Base-by-base conservation (phyloP, 2,797 vertebrate genomes). In the Sciurus vulgaris region DNA sequence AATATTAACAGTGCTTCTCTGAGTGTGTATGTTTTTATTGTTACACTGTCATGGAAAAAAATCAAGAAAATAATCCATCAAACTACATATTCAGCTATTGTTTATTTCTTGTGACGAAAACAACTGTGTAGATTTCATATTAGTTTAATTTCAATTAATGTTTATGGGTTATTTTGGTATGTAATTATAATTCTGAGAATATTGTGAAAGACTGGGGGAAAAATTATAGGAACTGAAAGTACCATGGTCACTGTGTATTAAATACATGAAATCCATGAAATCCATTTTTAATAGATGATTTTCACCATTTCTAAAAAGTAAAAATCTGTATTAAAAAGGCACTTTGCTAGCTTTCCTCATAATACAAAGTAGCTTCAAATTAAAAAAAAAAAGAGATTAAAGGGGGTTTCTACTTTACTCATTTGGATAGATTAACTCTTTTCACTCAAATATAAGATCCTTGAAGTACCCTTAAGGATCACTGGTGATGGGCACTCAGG, bases 161-260 rank as follows among this genome's bases (percentile, higher is more conserved):
- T 65, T 91, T 79, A 69, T 76, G 67, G 38, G 91, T 69, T 95
- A 89, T 97, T 97, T 97, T 95, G 97, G 96, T 96, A 73, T 96
- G 30, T 90, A 97, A 94, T 86, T 97, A 51, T 94, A 97, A 94
- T 67, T 88, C 72, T 2, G 2, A 67, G 88, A 97, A 88, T 92
- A 96, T 98, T 98, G 95, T 96, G 98, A 98, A 98, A 98, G 38
- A 78, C 67, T 97, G 87, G 89, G 84, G 86, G 97, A 74, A 97
- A 98, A 90, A 81, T 72, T 87, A 78, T 59, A 97, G 97, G 98
- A 98, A 97, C 95, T 97, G 97, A 97, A 97, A 98, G 96, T 76
- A 51, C 35, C 89, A 70, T 24, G 72, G 63, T 95, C 92, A 96
- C 84, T 93, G 30, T 93, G 82, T 83, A 49, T 22, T 61, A 69